Evolutionary conservation across 2,888 invertebrate genomes (phyloP).

Genomic region (Thera obeliscata): DNA sequence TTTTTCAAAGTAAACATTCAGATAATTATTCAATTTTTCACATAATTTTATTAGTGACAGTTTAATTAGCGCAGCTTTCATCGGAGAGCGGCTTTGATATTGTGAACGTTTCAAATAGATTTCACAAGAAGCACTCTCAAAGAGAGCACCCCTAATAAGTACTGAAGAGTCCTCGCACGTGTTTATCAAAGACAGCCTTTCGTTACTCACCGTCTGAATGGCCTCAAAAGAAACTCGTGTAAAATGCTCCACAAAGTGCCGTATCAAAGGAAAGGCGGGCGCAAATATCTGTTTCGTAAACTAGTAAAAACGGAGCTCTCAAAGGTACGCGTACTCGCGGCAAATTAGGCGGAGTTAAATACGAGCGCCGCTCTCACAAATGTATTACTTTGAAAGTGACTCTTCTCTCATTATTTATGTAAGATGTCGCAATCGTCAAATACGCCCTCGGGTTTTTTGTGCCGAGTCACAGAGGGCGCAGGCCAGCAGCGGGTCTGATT

Average conservation of each 20-base stretch:
- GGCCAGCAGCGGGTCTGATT: conserved; percentile 47
- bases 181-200: conserved; percentile 85
- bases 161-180: conserved; percentile 85
- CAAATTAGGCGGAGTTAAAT: conserved; percentile 84
- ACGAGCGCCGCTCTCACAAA: conserved; percentile 78
- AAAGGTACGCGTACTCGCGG: conserved; percentile 82
- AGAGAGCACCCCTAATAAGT: conserved; percentile 85
- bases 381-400: conserved; percentile 79
- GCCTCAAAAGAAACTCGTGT: conserved; percentile 85
- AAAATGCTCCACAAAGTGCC: conserved; percentile 84
- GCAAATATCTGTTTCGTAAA: conserved; percentile 85
- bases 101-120: conserved; percentile 84
- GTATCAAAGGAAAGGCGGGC: conserved; percentile 84
- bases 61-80: conserved; percentile 83
- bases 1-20: conserved; percentile 64
- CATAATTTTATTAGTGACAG: conserved; percentile 83
- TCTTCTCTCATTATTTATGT: conserved; percentile 81
- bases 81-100: conserved; percentile 79
- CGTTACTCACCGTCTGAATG: conserved; percentile 85
- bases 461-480: conserved; percentile 20
- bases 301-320: conserved; percentile 84
- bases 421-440: conserved; percentile 77
- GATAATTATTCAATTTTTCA: conserved; percentile 78
- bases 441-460: conserved; percentile 60
- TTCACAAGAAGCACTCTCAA: conserved; percentile 83